Conservation (phyloP, 2,797 vertebrate species). For the Chelmon rostratus region DNA sequence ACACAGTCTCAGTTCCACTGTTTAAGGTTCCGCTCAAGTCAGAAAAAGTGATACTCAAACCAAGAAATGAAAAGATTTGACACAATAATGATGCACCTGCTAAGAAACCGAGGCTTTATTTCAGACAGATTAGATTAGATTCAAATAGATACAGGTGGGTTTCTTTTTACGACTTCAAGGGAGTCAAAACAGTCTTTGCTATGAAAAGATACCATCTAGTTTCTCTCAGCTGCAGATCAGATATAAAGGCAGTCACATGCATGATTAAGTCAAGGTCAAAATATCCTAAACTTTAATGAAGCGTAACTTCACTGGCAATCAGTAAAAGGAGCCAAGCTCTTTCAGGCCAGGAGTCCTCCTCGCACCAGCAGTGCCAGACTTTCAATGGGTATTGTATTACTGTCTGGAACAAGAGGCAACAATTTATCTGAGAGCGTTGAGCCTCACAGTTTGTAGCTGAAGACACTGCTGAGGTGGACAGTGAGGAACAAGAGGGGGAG, state of each 20-base stretch:
- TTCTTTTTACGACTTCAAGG: background rate
- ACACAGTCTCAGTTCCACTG: background rate
- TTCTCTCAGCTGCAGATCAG: conserved; percentile 12
- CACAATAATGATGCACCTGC: background rate
- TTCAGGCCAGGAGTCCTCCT: background rate
- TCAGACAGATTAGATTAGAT: background rate
- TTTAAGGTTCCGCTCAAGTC: background rate
- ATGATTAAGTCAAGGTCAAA: conserved; percentile 1
- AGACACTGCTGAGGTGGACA: conserved; percentile 13
- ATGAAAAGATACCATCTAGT: background rate
- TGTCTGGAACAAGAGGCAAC: conserved; percentile 14
- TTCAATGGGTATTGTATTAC: conserved; percentile 2
- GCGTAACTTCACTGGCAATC: background rate
- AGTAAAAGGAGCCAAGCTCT: too few species aligned
- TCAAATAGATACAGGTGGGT: too few species aligned
- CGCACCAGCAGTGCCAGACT: background rate
- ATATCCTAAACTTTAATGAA: background rate
- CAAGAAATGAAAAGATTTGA: background rate
- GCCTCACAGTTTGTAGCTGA: background rate
- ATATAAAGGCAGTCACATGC: conserved; percentile 2
- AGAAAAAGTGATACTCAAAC: background rate
- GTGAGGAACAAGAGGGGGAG: background rate
- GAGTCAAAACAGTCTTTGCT: too few species aligned
- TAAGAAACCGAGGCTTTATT: background rate
- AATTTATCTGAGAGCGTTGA: background rate